Conservation (phyloP, 2,888 invertebrate species). For the Schrankia costaestrigalis region DNA sequence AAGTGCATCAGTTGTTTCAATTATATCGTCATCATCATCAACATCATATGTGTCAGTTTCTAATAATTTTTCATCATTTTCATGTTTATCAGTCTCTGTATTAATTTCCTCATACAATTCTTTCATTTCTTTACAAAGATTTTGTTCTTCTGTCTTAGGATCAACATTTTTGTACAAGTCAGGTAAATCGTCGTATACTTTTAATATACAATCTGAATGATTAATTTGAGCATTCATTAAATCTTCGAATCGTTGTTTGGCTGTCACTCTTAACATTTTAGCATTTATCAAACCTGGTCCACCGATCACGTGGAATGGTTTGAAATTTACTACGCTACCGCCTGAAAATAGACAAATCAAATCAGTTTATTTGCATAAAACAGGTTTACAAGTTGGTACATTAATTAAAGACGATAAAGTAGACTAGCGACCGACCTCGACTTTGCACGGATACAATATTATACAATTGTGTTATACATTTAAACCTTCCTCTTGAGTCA, state of each 20-base stretch:
- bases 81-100: not conserved
- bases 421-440: too few species aligned
- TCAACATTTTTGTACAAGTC: too few species aligned
- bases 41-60: too few species aligned
- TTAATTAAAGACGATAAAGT: too few species aligned
- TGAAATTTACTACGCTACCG: conserved; percentile 4
- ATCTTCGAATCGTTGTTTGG: not conserved
- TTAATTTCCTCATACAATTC: conserved; percentile 1
- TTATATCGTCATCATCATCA: not conserved
- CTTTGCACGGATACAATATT: too few species aligned
- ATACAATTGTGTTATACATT: too few species aligned
- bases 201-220: not conserved
- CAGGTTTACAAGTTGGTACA: too few species aligned
- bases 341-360: conserved; percentile 11
- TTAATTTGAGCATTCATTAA: not conserved
- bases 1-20: too few species aligned
- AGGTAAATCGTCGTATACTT: too few species aligned
- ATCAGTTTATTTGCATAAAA: too few species aligned
- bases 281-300: not conserved
- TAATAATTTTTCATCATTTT: not conserved
- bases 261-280: not conserved
- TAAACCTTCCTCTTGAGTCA: too few species aligned
- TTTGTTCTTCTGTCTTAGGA: not conserved
- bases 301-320: conserved; percentile 23
- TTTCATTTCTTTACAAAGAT: conserved; percentile 1